Evolutionary conservation across 2,797 vertebrate genomes (phyloP).

Genomic region (Gallinago nigripennis): DNA sequence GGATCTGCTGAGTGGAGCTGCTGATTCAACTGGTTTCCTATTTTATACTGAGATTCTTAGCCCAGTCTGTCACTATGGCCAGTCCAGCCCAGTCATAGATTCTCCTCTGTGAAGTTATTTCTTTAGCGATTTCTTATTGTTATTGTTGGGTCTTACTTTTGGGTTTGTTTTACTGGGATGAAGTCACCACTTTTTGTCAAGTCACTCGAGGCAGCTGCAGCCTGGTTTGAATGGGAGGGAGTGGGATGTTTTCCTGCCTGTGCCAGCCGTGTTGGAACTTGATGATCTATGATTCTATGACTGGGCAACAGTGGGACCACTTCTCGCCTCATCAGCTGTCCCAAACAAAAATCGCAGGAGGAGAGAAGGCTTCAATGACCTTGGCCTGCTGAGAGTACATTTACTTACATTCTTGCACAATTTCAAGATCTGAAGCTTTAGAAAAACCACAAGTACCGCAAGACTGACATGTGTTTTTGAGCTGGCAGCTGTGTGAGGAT

Average conservation of each 20-base stretch:
- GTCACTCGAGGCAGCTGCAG: background rate
- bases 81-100: background rate
- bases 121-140: background rate
- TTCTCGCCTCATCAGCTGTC: background rate
- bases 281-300: too few relatives aligned
- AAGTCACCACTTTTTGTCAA: fast-evolving
- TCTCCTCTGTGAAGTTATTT: background rate
- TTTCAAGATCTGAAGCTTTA: background rate
- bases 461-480: background rate
- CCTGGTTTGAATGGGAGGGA: background rate
- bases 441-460: background rate
- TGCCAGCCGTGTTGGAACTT: too few relatives aligned
- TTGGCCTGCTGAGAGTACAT: background rate
- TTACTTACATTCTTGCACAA: background rate
- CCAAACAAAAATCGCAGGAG: background rate
- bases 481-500: background rate
- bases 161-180: background rate
- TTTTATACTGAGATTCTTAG: background rate
- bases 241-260: too few relatives aligned
- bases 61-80: background rate
- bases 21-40: background rate
- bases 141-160: background rate
- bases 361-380: background rate
- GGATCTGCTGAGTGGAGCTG: background rate
- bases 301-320: background rate